Percentiles rank a stretch among this genome's conserved stretches.
Evolutionary conservation across 1,140 invertebrate species (phyloP).

Genomic region (Chionoecetes opilio): DNA sequence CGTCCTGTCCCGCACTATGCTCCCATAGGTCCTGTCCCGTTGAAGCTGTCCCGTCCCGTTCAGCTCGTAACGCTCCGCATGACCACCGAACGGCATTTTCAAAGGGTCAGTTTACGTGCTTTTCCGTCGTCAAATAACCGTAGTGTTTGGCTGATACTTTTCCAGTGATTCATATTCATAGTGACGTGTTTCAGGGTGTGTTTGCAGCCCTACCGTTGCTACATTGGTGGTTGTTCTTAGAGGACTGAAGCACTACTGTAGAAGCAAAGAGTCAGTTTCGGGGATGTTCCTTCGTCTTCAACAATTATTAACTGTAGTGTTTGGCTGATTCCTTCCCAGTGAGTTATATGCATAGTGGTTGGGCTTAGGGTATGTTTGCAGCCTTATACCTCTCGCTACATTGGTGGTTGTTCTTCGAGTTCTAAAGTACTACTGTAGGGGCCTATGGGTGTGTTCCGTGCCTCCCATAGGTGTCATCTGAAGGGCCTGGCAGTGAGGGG

Average conservation of each 20-base stretch:
- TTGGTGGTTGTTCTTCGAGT: too few species aligned
- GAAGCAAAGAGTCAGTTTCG: too few species aligned
- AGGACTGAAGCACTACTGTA: too few species aligned
- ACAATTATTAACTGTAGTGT: too few species aligned
- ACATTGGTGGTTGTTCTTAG: too few species aligned
- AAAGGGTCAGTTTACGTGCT: background rate
- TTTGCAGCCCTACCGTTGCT: background rate
- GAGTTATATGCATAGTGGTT: too few species aligned
- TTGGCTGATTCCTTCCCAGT: too few species aligned
- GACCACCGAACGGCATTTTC: constrained; percentile 65
- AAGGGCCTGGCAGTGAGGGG: background rate
- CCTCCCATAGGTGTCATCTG: background rate
- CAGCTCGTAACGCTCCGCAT: constrained; percentile 71
- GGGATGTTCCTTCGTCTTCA: too few species aligned
- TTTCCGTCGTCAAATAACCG: background rate
- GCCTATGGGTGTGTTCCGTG: background rate
- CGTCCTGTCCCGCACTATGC: constrained; percentile 69
- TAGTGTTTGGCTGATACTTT: background rate
- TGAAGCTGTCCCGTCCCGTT: constrained; percentile 77
- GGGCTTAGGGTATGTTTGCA: too few species aligned
- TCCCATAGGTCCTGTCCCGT: constrained; percentile 71
- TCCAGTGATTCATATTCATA: background rate
- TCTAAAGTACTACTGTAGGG: background rate
- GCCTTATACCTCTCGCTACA: too few species aligned
- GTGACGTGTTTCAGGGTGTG: background rate